These are phyloP conservation scores for Delichon dasypus DNA, from an alignment of 2,797 vertebrate genomes.

Conservation along the genomic window DNA sequence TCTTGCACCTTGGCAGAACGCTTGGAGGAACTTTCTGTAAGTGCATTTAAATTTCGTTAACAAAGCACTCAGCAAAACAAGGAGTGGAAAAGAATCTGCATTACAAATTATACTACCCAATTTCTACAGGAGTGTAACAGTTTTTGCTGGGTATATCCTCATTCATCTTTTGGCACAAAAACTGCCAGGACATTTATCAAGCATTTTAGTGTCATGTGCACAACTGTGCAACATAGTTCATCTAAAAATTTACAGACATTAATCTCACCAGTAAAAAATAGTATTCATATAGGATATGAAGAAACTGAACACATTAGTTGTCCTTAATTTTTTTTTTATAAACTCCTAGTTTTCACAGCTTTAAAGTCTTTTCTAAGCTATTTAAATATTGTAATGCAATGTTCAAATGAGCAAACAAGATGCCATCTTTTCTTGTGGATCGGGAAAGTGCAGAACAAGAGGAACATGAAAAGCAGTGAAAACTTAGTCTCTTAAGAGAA, in stretches of 20 bases:
- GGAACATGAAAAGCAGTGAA: not conserved
- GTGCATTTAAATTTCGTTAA: conserved; percentile 21
- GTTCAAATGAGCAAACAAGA: not conserved
- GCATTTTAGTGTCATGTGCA: not conserved
- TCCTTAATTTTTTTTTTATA: not conserved
- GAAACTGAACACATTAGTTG: conserved; percentile 39
- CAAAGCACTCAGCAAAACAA: not conserved
- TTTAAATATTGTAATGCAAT: not conserved
- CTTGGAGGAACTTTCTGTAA: conserved; percentile 7
- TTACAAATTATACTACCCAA: not conserved
- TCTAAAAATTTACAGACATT: conserved; percentile 12
- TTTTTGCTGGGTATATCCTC: not conserved
- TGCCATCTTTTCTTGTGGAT: not conserved
- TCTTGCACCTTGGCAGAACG: conserved; percentile 33
- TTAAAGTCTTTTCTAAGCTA: not conserved
- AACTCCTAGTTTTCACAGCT: not conserved
- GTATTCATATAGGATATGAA: conserved; percentile 20
- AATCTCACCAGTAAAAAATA: conserved; percentile 36
- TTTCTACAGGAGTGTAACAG: not conserved
- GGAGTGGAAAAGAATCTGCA: not conserved
- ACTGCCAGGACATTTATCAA: not conserved
- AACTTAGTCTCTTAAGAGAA: not conserved
- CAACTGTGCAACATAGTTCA: not conserved
- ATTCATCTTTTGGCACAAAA: not conserved
- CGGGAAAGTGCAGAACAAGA: not conserved